Base-by-base conservation (phyloP, 2,888 invertebrate genomes). In the Amblyteles armatorius region DNA sequence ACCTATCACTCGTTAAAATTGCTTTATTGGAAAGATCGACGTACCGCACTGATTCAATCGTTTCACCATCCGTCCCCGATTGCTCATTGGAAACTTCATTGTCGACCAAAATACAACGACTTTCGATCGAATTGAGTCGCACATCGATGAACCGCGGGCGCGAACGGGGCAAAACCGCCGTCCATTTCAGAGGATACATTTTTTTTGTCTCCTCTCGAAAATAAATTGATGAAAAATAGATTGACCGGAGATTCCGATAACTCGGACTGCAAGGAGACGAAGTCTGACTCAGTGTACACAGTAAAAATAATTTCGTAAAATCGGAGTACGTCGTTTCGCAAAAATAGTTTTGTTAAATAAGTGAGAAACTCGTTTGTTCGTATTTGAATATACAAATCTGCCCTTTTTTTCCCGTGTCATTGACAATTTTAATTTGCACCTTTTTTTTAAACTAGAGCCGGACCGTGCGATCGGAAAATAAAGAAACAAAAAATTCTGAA, bases 1-100 rank as follows among this genome's bases (percentile, higher is more conserved):
- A 60, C 73, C 33, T 79, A 76, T 78, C 36, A 69, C 68, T 81
- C 78, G 78, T 82, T 78, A 84, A 82, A 79, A 55, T 65, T 22
- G 52, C 72, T 82, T 68, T 50, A 73, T 69, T 82, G 48, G 19
- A 57, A 33, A 79, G 65, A 22, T 80, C 63, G 4, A 44, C 71
- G 40, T 29, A 67, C 72, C 36, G 52, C 57, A 4, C 3, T 72
- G 22, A 33, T 19, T 40, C 52, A 52, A 68, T 44, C n/a, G 52
- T 76, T 74, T 74, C 48, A 74, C n/a, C 44, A 63, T 63, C 29
- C 22, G 19, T 74, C 29, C 4, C 26, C 13, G n/a, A 63, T 63
- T 29, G 63, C 48, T 48, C 33, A 48, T 63, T 50, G n/a, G 63
- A 29, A 7, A 29, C 63, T 63, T 29, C 33, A n/a, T 63, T 63